A percentile compares a stretch with the other conserved stretches of the same genome.
phyloP scores from a whole-genome alignment of 2,888 invertebrate species.

The Smittia sp. region DNA sequence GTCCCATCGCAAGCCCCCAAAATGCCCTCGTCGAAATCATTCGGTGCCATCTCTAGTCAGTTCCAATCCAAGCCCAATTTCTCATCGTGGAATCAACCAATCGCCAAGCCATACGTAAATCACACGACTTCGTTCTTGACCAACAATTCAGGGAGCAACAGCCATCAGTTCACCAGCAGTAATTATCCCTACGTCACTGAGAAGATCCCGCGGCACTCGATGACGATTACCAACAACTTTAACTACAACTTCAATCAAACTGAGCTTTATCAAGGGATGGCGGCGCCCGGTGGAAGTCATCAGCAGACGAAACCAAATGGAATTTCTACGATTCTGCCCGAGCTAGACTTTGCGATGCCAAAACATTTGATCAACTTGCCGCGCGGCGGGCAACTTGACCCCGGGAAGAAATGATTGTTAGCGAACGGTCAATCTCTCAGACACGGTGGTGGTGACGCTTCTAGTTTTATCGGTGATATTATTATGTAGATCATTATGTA shows the following conservation, averaged over 20 bases:
- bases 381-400: conserved; percentile 42
- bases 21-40: conserved; percentile 10
- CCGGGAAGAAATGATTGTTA: conserved; percentile 40
- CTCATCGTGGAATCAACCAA: conserved; percentile 43
- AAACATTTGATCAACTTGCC: conserved; percentile 49
- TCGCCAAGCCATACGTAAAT: conserved; percentile 28
- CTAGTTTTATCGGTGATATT: conserved; percentile 37
- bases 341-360: conserved; percentile 58
- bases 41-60: conserved; percentile 41
- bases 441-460: not conserved
- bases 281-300: not conserved
- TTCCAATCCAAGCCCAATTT: conserved; percentile 42
- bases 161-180: conserved; percentile 5
- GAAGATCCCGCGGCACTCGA: conserved; percentile 6
- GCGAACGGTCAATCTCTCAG: conserved; percentile 13
- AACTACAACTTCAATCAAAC: conserved; percentile 13
- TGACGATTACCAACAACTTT: conserved; percentile 38
- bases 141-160: not conserved
- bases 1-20: not conserved
- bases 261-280: not conserved
- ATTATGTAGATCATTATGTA: conserved; percentile 24
- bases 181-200: conserved; percentile 22
- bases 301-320: conserved; percentile 50
- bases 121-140: conserved; percentile 34
- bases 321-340: conserved; percentile 54